Conservation (phyloP, 2,888 invertebrate genomes). For the Hydropsyche betteni region DNA sequence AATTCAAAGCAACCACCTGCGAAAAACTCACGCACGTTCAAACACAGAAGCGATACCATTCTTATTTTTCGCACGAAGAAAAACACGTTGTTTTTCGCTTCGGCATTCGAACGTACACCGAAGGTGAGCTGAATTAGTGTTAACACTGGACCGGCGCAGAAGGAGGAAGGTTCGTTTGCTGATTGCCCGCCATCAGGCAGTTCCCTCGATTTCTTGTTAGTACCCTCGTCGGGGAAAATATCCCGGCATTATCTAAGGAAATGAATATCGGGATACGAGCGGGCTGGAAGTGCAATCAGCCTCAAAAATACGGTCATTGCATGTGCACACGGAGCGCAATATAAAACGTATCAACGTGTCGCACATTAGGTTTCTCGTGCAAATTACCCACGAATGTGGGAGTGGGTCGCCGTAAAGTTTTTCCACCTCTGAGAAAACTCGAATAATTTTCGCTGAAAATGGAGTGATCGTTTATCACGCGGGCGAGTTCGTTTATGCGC, state of each 20-base stretch:
- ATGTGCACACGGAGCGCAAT: constrained; percentile 23
- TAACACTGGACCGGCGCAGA: background rate
- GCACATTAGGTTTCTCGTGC: constrained; percentile 11
- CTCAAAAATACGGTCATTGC: constrained; percentile 22
- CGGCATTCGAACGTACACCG: background rate
- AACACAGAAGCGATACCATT: too few species aligned
- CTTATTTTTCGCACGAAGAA: background rate
- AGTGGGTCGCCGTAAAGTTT: too few species aligned
- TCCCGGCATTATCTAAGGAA: constrained; percentile 31
- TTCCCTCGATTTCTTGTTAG: constrained; percentile 25
- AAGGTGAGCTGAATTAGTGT: background rate
- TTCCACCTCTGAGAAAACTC: too few species aligned
- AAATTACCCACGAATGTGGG: constrained; percentile 1
- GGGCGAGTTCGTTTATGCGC: too few species aligned
- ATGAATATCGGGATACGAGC: constrained; percentile 27
- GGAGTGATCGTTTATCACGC: too few species aligned
- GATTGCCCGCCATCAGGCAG: constrained; percentile 24
- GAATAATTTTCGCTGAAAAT: too few species aligned
- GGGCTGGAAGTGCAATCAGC: constrained; percentile 19
- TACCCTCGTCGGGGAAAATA: constrained; percentile 18
- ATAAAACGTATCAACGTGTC: constrained; percentile 26
- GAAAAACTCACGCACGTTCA: too few species aligned
- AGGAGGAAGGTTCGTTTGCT: constrained; percentile 23
- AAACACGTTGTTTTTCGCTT: constrained; percentile 12
- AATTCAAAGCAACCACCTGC: too few species aligned